A percentile compares a stretch with the other conserved stretches of the same genome.
phyloP scores from a whole-genome alignment of 2,113 vertebrate genomes.

The Melospiza georgiana region DNA sequence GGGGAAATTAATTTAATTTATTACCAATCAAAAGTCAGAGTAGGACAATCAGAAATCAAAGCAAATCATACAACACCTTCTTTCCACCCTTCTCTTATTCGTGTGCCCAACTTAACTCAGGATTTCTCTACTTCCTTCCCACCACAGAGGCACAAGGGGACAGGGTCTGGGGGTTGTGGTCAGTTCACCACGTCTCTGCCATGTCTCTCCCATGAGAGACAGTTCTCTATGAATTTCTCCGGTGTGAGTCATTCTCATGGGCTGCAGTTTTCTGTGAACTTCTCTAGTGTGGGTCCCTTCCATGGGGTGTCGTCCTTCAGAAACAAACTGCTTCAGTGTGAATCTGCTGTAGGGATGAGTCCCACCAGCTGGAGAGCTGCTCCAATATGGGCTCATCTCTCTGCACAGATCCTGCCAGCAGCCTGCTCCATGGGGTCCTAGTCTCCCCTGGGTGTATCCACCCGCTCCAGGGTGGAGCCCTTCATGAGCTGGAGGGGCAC shows the following conservation, averaged over 20 bases:
- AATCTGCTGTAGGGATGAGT: accelerated
- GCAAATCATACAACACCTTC: not conserved
- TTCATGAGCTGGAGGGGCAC: not conserved
- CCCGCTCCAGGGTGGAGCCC: accelerated
- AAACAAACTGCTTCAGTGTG: not conserved
- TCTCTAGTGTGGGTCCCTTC: accelerated
- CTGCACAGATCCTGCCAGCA: not conserved
- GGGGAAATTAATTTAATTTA: not conserved
- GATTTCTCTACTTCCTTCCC: not conserved
- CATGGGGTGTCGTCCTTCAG: not conserved
- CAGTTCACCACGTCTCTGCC: not conserved
- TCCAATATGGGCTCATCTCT: not conserved
- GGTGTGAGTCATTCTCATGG: accelerated
- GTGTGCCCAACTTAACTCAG: not conserved
- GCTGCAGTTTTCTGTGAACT: not conserved
- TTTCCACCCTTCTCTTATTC: not conserved
- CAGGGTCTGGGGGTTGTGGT: accelerated
- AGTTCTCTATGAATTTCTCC: not conserved
- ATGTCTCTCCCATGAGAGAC: accelerated
- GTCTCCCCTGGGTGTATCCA: not conserved
- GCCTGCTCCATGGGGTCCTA: not conserved
- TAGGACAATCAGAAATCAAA: not conserved
- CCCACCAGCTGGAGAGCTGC: not conserved
- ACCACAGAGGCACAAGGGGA: accelerated
- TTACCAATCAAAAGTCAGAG: not conserved